phyloP scores from a whole-genome alignment of 2,113 vertebrate genomes.

The Heliornis fulica region DNA sequence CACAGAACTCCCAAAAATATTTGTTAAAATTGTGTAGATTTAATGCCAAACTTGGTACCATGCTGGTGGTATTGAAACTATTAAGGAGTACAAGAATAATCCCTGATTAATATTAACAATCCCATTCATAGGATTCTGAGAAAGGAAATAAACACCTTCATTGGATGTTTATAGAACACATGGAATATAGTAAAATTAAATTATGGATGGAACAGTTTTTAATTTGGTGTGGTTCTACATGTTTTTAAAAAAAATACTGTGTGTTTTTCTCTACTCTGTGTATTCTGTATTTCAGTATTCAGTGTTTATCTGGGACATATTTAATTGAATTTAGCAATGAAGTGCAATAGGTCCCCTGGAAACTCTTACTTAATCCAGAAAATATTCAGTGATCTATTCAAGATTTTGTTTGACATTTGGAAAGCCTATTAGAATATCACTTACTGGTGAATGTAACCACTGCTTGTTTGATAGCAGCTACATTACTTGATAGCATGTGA shows the following conservation, averaged over 20 bases:
- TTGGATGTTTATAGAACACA: neutral
- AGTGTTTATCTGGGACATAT: neutral
- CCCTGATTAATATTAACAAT: neutral
- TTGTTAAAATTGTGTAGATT: neutral
- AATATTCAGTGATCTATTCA: neutral
- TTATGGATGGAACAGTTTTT: neutral
- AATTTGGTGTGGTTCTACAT: neutral
- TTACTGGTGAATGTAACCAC: neutral
- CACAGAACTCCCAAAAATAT: neutral
- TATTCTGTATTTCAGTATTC: neutral
- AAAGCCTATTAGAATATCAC: neutral
- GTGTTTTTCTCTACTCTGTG: no score
- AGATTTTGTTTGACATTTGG: neutral
- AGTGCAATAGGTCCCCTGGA: neutral
- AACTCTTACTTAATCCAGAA: neutral
- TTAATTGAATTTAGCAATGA: neutral
- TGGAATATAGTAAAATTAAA: neutral
- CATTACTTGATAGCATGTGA: neutral
- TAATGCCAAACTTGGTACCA: neutral
- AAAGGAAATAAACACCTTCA: neutral
- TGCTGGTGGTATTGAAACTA: rapidly evolving
- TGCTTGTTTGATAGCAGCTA: neutral
- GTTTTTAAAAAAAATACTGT: neutral
- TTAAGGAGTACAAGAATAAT: neutral
- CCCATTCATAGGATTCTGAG: neutral